Conservation (phyloP, 2,797 vertebrate genomes). For the Parauchenoglanis ngamensis region DNA sequence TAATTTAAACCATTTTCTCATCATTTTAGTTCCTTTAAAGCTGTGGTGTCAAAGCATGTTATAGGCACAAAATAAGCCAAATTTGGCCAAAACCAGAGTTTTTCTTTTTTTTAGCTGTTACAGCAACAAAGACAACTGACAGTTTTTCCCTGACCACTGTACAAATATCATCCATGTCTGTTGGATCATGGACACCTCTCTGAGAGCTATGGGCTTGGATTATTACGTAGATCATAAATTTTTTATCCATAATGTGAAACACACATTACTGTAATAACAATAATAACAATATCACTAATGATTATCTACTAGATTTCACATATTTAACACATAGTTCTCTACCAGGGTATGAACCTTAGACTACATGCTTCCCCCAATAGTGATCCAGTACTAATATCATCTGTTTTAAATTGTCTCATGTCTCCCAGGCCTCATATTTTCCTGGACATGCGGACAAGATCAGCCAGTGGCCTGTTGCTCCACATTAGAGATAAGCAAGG, state of each 20-base stretch:
- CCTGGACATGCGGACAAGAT: conserved; percentile 76
- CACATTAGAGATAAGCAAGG: conserved; percentile 66
- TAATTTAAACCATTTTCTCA: background rate
- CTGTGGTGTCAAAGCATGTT: background rate
- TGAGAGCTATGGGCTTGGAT: background rate
- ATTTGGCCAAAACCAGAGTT: background rate
- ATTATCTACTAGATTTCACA: background rate
- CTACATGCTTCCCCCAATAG: background rate
- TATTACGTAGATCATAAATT: background rate
- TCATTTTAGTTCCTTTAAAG: background rate
- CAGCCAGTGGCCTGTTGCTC: conserved; percentile 79
- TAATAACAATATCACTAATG: background rate
- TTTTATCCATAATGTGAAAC: background rate
- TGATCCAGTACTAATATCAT: background rate
- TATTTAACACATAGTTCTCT: background rate
- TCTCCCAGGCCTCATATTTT: conserved; percentile 80
- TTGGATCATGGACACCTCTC: background rate
- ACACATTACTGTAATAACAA: background rate
- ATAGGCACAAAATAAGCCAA: background rate
- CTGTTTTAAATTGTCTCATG: conserved; percentile 8
- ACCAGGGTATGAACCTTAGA: background rate
- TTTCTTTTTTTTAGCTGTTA: background rate
- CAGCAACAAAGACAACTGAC: background rate
- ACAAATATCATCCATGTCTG: background rate
- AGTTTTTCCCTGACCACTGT: background rate